These are phyloP conservation scores for Tetramorium simillimum DNA, from an alignment of 1,140 invertebrate genomes.

Conservation along the genomic window DNA sequence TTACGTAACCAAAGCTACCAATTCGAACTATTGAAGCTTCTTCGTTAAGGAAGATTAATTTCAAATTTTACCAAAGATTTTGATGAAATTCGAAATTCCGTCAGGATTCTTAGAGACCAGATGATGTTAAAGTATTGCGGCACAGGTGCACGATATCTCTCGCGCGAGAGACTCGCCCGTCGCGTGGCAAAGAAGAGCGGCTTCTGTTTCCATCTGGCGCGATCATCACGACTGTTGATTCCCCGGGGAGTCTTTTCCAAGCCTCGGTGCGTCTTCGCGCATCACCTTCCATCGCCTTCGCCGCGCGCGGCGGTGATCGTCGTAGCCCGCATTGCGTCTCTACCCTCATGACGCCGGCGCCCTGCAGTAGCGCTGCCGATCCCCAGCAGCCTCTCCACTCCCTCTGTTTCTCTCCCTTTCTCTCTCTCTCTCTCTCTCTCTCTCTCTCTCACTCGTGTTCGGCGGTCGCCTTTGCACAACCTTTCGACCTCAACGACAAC, in stretches of 20 bases:
- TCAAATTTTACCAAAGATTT: neutral
- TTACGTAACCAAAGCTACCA: neutral
- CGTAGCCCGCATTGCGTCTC: conserved; percentile 70
- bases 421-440: neutral
- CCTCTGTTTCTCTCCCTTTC: neutral
- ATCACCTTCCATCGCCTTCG: conserved; percentile 29
- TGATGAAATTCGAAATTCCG: neutral
- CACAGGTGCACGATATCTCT: neutral
- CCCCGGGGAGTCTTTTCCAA: neutral
- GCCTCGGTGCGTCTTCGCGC: conserved; percentile 13
- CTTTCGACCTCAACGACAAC: conserved; percentile 14
- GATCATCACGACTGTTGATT: conserved; percentile 23
- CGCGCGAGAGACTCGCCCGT: neutral
- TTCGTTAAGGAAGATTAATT: neutral
- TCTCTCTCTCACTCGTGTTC: neutral
- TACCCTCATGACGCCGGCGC: conserved; percentile 69
- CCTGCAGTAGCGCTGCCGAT: conserved; percentile 43
- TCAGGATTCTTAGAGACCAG: neutral
- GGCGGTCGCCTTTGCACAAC: neutral
- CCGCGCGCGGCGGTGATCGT: conserved; percentile 18
- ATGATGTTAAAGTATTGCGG: neutral
- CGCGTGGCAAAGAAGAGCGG: conserved; percentile 5
- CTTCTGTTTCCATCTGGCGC: conserved; percentile 28
- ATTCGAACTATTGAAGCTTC: neutral
- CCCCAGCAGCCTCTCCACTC: neutral